Percentiles rank a stretch among this genome's conserved stretches.
These are phyloP conservation scores for Dolichomitus sp. DNA, from an alignment of 2,888 invertebrate genomes.

Conservation along the genomic window DNA sequence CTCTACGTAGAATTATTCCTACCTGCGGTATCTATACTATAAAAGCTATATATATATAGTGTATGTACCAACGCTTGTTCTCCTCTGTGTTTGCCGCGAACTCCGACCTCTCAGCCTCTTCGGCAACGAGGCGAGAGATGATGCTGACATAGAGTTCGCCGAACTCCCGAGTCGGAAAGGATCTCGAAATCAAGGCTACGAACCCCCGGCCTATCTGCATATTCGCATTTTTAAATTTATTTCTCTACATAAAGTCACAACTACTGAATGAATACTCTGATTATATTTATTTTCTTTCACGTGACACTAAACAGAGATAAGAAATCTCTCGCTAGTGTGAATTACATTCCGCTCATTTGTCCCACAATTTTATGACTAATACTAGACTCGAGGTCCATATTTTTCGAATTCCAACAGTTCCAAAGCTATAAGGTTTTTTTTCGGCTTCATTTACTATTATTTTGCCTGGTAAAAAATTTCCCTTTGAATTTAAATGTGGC, in stretches of 20 bases:
- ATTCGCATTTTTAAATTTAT: conserved; percentile 6
- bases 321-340: neutral
- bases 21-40: conserved; percentile 18
- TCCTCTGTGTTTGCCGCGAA: conserved; percentile 29
- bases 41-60: conserved; percentile 39
- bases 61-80: conserved; percentile 31
- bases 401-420: too few species aligned
- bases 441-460: neutral
- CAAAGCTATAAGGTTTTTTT: neutral
- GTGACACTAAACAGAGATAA: conserved; percentile 7
- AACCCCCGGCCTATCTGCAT: conserved; percentile 22
- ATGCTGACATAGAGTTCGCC: conserved; percentile 53
- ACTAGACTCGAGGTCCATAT: neutral
- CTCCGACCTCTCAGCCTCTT: conserved; percentile 46
- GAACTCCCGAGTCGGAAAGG: conserved; percentile 47
- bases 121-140: conserved; percentile 37
- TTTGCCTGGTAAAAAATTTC: too few species aligned
- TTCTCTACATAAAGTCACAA: neutral
- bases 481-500: too few species aligned
- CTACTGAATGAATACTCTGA: neutral
- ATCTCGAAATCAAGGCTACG: conserved; percentile 46
- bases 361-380: neutral
- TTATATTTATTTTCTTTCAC: neutral
- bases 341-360: neutral
- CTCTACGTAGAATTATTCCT: conserved; percentile 17